Evolutionary conservation across 2,888 invertebrate genomes (phyloP).

Genomic region (Drosophila meridiana): DNA sequence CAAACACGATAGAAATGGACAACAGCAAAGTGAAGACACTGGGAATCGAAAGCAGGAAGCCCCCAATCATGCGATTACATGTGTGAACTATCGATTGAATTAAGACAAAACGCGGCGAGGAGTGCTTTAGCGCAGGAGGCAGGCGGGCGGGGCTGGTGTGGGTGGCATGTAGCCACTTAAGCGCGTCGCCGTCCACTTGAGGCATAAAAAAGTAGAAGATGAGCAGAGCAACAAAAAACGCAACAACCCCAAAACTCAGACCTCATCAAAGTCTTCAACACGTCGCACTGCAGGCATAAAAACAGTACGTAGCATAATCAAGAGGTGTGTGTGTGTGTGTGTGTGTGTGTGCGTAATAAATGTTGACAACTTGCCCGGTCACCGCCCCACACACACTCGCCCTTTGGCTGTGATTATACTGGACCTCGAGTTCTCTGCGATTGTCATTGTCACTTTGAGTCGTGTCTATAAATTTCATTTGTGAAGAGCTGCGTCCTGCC

Average conservation of each 20-base stretch:
- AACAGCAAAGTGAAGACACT: slow-evolving; percentile 42
- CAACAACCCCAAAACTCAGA: slow-evolving; percentile 57
- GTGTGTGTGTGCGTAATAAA: slow-evolving; percentile 50
- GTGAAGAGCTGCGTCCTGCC: slow-evolving; percentile 60
- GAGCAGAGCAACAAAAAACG: slow-evolving; percentile 39
- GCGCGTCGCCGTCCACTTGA: slow-evolving; percentile 76
- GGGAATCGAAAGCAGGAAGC: slow-evolving; percentile 60
- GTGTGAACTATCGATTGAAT: slow-evolving; percentile 82
- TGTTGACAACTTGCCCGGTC: slow-evolving; percentile 67
- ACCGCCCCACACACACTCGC: slow-evolving; percentile 37
- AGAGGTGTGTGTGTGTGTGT: slow-evolving; percentile 36
- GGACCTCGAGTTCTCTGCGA: slow-evolving; percentile 58
- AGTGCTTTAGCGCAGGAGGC: slow-evolving; percentile 9
- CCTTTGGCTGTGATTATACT: slow-evolving; percentile 73
- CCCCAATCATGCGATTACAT: slow-evolving; percentile 79
- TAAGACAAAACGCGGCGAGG: slow-evolving; percentile 64
- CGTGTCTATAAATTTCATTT: slow-evolving; percentile 75
- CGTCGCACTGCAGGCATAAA: slow-evolving; percentile 79
- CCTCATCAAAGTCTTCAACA: slow-evolving; percentile 72
- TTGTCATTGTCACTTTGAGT: slow-evolving; percentile 70
- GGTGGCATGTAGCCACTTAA: slow-evolving; percentile 66
- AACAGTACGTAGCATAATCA: slow-evolving; percentile 77
- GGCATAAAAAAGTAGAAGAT: slow-evolving; percentile 53
- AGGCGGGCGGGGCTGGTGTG: slow-evolving; percentile 22
- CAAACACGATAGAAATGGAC: slow-evolving; percentile 66